Evolutionary conservation across 1,140 invertebrate genomes (phyloP).

Genomic region (Lethrus apterus): DNA sequence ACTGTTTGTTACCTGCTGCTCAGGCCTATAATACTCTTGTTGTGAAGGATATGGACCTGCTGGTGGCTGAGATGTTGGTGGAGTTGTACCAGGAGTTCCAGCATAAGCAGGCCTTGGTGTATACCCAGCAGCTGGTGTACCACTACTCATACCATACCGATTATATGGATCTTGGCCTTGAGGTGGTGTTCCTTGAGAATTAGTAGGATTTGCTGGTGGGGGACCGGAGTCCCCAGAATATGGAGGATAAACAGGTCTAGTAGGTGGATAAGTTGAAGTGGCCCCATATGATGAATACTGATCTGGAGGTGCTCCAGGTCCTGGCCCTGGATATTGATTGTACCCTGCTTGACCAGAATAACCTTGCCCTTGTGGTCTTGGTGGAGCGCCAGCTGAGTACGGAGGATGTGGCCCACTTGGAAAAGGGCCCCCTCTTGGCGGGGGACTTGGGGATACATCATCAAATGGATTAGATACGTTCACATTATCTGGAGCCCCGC

Average conservation of each 20-base stretch:
- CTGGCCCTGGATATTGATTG: slow-evolving; percentile 43
- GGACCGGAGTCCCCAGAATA: slow-evolving; percentile 45
- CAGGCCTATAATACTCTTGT: slow-evolving; percentile 57
- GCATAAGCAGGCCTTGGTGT: slow-evolving; percentile 37
- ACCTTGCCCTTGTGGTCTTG: slow-evolving; percentile 42
- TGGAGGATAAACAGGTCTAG: slow-evolving; percentile 62
- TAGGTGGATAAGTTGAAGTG: slow-evolving; percentile 58
- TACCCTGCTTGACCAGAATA: slow-evolving; percentile 30
- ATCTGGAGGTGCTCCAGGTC: slow-evolving; percentile 42
- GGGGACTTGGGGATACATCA: slow-evolving; percentile 55
- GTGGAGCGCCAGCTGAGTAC: slow-evolving; percentile 43
- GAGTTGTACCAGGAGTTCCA: slow-evolving; percentile 32
- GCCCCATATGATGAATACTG: slow-evolving; percentile 52
- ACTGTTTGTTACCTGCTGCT: slow-evolving; percentile 45
- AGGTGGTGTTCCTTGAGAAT: slow-evolving; percentile 28
- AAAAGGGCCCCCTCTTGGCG: slow-evolving; percentile 36
- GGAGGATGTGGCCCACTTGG: slow-evolving; percentile 38
- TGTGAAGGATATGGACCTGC: slow-evolving; percentile 47
- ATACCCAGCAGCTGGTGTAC: slow-evolving; percentile 36
- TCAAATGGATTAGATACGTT: slow-evolving; percentile 78
- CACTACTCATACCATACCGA: slow-evolving; percentile 41
- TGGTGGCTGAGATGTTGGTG: slow-evolving; percentile 45
- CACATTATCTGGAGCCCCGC: slow-evolving; percentile 56
- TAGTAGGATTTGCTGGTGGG: slow-evolving; percentile 25
- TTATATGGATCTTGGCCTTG: slow-evolving; percentile 44